phyloP scores from a whole-genome alignment of 2,797 vertebrate species.

The Poecilia picta region DNA sequence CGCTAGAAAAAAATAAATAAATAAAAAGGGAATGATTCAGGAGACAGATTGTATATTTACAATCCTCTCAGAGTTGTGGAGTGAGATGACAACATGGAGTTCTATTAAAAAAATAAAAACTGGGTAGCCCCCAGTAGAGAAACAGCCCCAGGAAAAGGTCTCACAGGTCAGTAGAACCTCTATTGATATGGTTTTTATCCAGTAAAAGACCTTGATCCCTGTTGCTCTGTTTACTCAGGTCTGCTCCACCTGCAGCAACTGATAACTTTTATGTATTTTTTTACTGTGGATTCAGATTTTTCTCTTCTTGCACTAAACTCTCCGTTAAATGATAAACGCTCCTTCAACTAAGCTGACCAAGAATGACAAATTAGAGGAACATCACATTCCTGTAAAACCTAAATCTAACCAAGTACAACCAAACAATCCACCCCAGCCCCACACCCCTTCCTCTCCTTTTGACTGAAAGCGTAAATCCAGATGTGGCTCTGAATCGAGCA shows the following conservation, averaged over 20 bases:
- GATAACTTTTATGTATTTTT: conserved; percentile 11
- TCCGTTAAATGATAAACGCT: conserved; percentile 35
- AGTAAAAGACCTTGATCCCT: background rate
- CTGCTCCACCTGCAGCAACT: conserved; percentile 34
- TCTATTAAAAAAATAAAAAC: conserved; percentile 39
- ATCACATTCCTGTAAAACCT: conserved; percentile 58
- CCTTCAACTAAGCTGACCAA: conserved; percentile 31
- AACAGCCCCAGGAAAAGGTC: conserved; percentile 40
- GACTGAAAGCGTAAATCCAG: conserved; percentile 28
- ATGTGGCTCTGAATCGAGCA: conserved; percentile 27
- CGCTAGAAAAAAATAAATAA: background rate
- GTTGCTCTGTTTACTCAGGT: conserved; percentile 15
- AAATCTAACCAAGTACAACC: conserved; percentile 50
- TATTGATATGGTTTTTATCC: conserved; percentile 18
- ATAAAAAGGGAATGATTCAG: conserved; percentile 18
- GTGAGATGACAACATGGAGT: conserved; percentile 23
- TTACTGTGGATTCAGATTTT: background rate
- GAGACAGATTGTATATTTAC: conserved; percentile 37
- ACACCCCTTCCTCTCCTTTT: conserved; percentile 2
- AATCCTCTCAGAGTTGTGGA: conserved; percentile 7
- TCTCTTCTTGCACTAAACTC: background rate
- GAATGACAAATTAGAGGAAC: conserved; percentile 57
- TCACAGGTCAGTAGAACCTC: conserved; percentile 51
- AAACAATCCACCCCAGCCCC: background rate
- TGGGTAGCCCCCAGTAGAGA: conserved; percentile 18